Conservation (phyloP, 2,888 invertebrate genomes). For the Drosophila macrothrix region DNA sequence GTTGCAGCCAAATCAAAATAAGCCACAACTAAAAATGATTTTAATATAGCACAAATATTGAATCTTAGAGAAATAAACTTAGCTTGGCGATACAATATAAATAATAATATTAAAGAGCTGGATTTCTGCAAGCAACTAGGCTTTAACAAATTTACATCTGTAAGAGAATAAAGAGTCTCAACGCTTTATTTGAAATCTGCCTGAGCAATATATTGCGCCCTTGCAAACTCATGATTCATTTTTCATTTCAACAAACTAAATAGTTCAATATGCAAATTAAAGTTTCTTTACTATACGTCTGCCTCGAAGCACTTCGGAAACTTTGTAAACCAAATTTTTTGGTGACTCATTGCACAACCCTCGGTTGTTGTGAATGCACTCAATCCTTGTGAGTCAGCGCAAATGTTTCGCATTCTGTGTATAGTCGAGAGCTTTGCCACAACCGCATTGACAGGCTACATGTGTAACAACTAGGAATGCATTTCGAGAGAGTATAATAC, state of each 20-base stretch:
- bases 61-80: neutral
- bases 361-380: conserved; percentile 18
- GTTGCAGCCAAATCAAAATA: conserved; percentile 1
- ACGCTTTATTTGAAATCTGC: neutral
- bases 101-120: neutral
- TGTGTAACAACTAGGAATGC: conserved; percentile 14
- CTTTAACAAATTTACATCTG: neutral
- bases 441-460: conserved; percentile 36
- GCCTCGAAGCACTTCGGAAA: conserved; percentile 25
- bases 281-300: conserved; percentile 11
- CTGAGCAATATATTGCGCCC: neutral
- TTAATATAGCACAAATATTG: neutral
- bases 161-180: neutral
- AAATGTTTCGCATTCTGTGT: conserved; percentile 29
- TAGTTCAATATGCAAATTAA: conserved; percentile 37
- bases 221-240: neutral
- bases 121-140: neutral
- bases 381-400: conserved; percentile 48
- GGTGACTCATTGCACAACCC: conserved; percentile 44
- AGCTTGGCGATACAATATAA: neutral
- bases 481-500: too few species aligned
- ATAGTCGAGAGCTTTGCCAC: conserved; percentile 31
- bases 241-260: conserved; percentile 9
- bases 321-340: conserved; percentile 28
- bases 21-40: too few species aligned